Base-by-base conservation (phyloP, 2,797 vertebrate genomes). In the Aphelocoma californica region DNA sequence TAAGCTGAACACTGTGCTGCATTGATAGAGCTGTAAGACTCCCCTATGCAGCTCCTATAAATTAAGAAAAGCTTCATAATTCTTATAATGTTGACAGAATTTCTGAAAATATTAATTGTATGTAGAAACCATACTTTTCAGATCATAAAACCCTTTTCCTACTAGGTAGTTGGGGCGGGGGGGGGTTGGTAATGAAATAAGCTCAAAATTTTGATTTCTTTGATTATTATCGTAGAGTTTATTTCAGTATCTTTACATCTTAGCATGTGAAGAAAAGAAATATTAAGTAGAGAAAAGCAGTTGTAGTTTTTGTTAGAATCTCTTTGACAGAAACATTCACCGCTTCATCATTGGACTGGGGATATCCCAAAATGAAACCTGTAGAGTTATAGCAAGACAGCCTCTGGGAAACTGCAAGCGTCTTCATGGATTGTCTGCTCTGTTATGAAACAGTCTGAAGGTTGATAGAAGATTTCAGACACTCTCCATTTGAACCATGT, bases 131-230 rank as follows among this genome's bases (percentile, higher is more conserved):
- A 2, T 51, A 56, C 2, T 61, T 84, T 89, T 45, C 44, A 65
- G 44, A 70, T 10, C 12, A 58, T 42, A 51, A 38, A 77, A 8
- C 5, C 5, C 2, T 71, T 56, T 65, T 66, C 6, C 45, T 72
- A 6, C 21, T 34, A 40, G 1, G 10, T n/a, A 50, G 6, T 3
- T 9, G 45, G 13, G 9, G 15, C 6, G 18, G 8, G 3, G 11
- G n/a, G 81, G 61, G 34, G 34, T 79, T 79, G 7, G 10, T 38
- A 79, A 71, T 69, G 4, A 71, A 93, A 65, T 61, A 72, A 85
- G 16, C 4, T 9, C 2, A n/a, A 66, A 23, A 3, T 19, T 81
- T 78, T 6, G 0, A 36, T 75, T 78, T 71, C 5, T 85, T 82
- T 66, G 29, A 29, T 80, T 51, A 29, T 44, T 58, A 32, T 23